Conservation (phyloP, 2,113 vertebrate genomes). For the Anser cygnoides region DNA sequence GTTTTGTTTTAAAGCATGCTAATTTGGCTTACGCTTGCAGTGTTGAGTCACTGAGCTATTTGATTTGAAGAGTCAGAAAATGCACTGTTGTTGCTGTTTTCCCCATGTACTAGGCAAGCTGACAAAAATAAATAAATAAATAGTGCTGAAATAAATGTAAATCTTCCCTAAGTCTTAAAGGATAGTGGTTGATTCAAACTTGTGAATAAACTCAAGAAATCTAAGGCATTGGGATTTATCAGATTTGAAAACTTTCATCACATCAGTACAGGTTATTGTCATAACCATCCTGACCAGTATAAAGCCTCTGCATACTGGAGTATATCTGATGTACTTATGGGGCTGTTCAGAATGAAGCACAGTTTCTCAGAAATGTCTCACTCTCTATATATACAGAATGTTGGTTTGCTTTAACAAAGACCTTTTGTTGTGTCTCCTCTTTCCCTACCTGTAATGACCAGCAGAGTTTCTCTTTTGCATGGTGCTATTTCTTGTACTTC, state of each 20-base stretch:
- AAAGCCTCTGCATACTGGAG: background rate
- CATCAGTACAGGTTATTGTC: background rate
- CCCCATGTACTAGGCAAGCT: background rate
- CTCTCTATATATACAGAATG: background rate
- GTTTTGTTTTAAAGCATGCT: background rate
- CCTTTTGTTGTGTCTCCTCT: background rate
- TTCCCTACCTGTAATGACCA: background rate
- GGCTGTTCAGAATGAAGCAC: background rate
- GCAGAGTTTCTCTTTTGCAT: background rate
- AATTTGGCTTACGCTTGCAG: background rate
- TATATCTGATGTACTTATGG: background rate
- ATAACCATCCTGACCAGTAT: background rate
- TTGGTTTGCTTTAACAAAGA: background rate
- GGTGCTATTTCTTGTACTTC: background rate
- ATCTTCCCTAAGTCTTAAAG: background rate
- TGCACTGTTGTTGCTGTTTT: background rate
- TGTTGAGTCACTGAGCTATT: background rate
- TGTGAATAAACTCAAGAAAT: background rate
- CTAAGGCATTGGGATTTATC: background rate
- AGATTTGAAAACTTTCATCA: background rate
- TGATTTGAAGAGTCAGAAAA: background rate
- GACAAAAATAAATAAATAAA: background rate
- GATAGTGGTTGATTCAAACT: background rate
- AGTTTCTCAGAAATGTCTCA: background rate
- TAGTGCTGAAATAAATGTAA: background rate